A percentile compares a stretch with the other conserved stretches of the same genome.
Conservation (phyloP, 1,140 invertebrate species). For the Aphelenchoides fujianensis region DNA sequence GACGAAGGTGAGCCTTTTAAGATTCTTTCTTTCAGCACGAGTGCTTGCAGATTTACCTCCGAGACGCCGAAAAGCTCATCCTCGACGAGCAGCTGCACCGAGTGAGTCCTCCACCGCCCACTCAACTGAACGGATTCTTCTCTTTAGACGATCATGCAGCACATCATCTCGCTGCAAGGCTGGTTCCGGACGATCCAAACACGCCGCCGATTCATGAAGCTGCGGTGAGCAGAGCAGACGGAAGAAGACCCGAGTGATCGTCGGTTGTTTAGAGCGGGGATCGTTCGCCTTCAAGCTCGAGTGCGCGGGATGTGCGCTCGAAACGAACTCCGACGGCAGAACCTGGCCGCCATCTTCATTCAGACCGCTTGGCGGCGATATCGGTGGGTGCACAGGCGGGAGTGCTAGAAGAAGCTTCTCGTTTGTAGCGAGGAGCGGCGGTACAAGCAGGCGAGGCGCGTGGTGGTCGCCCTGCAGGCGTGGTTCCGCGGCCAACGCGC, state of each 20-base stretch:
- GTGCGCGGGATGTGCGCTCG: constrained; percentile 63
- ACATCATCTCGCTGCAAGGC: constrained; percentile 83
- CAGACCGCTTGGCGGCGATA: constrained; percentile 75
- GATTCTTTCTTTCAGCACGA: not conserved
- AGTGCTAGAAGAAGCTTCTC: too few relatives aligned
- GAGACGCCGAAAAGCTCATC: constrained; percentile 88
- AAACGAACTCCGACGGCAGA: constrained; percentile 61
- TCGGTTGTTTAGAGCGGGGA: constrained; percentile 63
- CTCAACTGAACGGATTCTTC: not conserved
- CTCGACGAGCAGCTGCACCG: constrained; percentile 85
- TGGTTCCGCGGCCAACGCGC: constrained; percentile 50
- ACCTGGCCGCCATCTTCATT: constrained; percentile 72
- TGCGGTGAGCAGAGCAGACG: constrained; percentile 73
- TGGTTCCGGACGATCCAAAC: constrained; percentile 82
- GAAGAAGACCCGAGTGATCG: not conserved
- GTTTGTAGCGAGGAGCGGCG: constrained; percentile 70
- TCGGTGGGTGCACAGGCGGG: too few relatives aligned
- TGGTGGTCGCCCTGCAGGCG: constrained; percentile 72
- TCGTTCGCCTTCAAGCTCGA: constrained; percentile 69
- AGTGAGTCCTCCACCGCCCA: not conserved
- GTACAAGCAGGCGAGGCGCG: constrained; percentile 69
- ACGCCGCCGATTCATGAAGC: constrained; percentile 72
- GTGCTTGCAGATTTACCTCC: constrained; percentile 73
- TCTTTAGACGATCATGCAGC: constrained; percentile 76
- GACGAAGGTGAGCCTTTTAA: constrained; percentile 71